A percentile compares a stretch with the other conserved stretches of the same genome.
phyloP scores from a whole-genome alignment of 2,797 vertebrate genomes.

The Clarias platycephalus region DNA sequence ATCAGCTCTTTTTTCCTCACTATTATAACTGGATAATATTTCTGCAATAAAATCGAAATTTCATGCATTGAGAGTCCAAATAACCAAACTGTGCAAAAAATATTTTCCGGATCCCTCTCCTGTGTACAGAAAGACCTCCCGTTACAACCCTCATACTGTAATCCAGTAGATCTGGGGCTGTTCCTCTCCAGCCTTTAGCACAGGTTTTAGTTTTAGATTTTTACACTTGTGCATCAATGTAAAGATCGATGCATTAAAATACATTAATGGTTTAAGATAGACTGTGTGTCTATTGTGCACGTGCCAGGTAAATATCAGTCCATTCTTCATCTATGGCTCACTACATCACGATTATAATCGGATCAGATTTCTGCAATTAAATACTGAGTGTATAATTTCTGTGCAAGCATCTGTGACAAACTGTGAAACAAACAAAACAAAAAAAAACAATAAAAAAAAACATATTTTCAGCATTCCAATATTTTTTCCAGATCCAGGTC shows the following conservation, averaged over 20 bases:
- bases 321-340: neutral
- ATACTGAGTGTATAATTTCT: neutral
- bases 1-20: neutral
- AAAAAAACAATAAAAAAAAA: neutral
- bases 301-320: neutral
- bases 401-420: neutral
- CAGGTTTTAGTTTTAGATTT: neutral
- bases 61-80: neutral
- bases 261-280: neutral
- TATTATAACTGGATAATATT: neutral
- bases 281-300: neutral
- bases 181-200: no score
- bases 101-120: neutral
- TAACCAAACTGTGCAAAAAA: neutral
- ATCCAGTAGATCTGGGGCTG: no score
- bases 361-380: neutral
- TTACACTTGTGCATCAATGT: neutral
- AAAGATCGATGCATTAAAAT: neutral
- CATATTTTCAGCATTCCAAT: no score
- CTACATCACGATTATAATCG: neutral
- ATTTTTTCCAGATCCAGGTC: no score
- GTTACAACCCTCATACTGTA: neutral
- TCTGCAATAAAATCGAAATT: neutral
- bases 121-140: neutral
- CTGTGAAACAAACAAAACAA: no score